A percentile compares a stretch with the other conserved stretches of the same genome.
Evolutionary conservation across 1,140 invertebrate genomes (phyloP).

Genomic region (Agrypnia vestita): DNA sequence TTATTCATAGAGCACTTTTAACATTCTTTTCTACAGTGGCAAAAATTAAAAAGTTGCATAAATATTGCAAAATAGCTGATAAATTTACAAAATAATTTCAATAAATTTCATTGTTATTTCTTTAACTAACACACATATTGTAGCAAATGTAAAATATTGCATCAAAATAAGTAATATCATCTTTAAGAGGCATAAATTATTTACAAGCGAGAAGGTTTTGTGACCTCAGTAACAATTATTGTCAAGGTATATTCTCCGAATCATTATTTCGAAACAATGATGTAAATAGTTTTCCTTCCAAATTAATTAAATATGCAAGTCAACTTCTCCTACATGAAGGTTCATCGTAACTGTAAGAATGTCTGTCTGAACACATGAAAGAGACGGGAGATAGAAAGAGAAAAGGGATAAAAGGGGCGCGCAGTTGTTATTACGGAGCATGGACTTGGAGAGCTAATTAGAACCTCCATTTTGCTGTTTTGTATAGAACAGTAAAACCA

Average conservation of each 20-base stretch:
- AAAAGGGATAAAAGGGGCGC: no score
- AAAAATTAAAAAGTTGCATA: not conserved
- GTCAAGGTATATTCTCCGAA: constrained; percentile 1
- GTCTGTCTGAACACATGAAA: no score
- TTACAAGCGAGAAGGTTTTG: not conserved
- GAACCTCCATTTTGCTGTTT: no score
- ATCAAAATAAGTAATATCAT: constrained; percentile 31
- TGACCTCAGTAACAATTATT: constrained; percentile 22
- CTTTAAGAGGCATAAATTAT: constrained; percentile 17
- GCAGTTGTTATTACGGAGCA: no score
- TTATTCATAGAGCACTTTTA: constrained; percentile 2
- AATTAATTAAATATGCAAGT: no score
- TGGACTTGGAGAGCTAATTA: no score
- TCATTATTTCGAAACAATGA: no score
- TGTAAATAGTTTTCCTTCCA: no score
- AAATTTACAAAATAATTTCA: not conserved
- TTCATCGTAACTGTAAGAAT: no score
- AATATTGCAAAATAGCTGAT: not conserved
- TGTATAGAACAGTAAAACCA: no score
- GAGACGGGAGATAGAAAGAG: no score
- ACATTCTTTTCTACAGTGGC: constrained; percentile 1
- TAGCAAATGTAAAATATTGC: constrained; percentile 11
- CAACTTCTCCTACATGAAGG: no score
- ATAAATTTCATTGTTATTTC: not conserved
- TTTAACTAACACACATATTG: not conserved